Percentiles rank a stretch among this genome's conserved stretches.
Conservation (phyloP, 2,888 invertebrate species). For the Pandemis cinnamomeana region DNA sequence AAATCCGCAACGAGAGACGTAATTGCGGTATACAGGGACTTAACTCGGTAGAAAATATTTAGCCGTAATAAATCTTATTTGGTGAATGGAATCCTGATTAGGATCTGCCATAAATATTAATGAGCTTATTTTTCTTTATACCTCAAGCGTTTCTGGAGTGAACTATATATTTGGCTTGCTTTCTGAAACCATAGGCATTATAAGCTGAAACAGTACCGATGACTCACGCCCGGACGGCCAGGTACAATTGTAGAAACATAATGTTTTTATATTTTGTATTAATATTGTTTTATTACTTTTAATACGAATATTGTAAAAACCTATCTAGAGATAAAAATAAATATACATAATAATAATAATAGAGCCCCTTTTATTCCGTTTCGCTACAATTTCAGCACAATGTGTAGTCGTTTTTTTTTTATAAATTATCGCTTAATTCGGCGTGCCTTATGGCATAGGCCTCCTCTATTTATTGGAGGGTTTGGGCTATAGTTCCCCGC, state of each 20-base stretch:
- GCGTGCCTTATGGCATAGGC: too few species aligned
- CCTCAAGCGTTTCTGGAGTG: background rate
- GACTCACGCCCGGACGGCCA: background rate
- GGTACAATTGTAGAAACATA: constrained; percentile 4
- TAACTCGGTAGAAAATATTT: constrained; percentile 21
- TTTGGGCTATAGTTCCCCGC: too few species aligned
- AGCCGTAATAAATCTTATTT: constrained; percentile 29
- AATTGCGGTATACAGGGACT: constrained; percentile 19
- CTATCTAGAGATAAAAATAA: too few species aligned
- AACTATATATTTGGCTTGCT: background rate
- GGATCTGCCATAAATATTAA: constrained; percentile 30
- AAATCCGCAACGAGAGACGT: constrained; percentile 19
- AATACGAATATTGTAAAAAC: too few species aligned
- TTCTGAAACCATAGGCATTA: constrained; percentile 1
- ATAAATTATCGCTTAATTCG: too few species aligned
- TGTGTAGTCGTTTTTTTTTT: too few species aligned
- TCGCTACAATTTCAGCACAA: too few species aligned
- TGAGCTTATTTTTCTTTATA: constrained; percentile 26
- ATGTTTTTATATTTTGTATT: too few species aligned
- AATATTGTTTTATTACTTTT: too few species aligned
- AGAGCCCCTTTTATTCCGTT: too few species aligned
- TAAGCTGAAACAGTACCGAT: constrained; percentile 13
- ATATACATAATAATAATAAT: too few species aligned
- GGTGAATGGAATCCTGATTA: constrained; percentile 29
- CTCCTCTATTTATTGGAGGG: too few species aligned